Evolutionary conservation across 2,797 vertebrate species (phyloP).

Genomic region (Anniella stebbinsi): DNA sequence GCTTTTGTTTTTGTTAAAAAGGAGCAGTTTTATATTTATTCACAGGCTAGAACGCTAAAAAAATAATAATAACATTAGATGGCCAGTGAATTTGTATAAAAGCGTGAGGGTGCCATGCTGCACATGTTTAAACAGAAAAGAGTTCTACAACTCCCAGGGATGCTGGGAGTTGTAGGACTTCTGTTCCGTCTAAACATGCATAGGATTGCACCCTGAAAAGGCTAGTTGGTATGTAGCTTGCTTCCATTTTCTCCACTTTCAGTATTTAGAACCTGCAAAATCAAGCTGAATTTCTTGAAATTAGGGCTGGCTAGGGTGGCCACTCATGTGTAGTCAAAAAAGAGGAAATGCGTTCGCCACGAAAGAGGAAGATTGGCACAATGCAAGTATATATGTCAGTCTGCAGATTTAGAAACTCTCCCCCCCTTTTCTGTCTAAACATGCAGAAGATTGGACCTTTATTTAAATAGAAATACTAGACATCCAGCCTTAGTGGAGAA

Average conservation of each 20-base stretch:
- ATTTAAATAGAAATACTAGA: too few species aligned
- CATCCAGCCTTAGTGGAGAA: too few species aligned
- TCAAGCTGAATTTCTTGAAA: neutral
- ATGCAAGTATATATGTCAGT: too few species aligned
- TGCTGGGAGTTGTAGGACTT: too few species aligned
- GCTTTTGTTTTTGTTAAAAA: too few species aligned
- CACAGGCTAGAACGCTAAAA: neutral
- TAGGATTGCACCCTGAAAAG: neutral
- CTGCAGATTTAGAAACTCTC: too few species aligned
- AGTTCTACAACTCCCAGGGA: neutral
- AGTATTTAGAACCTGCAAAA: neutral
- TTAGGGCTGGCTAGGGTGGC: too few species aligned
- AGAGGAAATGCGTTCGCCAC: too few species aligned
- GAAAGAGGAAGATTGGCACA: neutral
- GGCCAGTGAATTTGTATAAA: conserved; percentile 9
- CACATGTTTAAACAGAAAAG: neutral
- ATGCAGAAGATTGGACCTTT: too few species aligned
- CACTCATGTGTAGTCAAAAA: too few species aligned
- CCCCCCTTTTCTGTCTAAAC: too few species aligned
- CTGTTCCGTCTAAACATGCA: too few species aligned
- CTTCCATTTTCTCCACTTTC: neutral
- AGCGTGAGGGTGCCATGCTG: neutral
- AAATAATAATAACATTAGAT: neutral
- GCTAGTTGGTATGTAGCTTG: conserved; percentile 22
- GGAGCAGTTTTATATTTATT: neutral